Evolutionary conservation across 2,113 vertebrate species (phyloP).

Genomic region (Corythornis vintsioides): DNA sequence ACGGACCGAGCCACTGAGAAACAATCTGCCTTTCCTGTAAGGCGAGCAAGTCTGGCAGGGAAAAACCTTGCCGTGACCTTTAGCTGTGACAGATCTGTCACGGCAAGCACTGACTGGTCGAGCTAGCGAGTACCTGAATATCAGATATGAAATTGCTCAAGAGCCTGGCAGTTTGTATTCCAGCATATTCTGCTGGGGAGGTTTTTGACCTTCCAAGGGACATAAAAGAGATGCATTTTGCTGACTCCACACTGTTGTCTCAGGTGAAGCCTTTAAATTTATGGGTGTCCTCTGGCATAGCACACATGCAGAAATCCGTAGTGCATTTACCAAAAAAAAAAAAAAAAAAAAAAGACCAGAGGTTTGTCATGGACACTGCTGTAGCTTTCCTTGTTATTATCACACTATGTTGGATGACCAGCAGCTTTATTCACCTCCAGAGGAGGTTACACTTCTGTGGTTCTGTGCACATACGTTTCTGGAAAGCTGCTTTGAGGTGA

Average conservation of each 20-base stretch:
- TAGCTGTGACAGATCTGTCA: constrained; percentile 16
- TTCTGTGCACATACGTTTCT: background rate
- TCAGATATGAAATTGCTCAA: constrained; percentile 23
- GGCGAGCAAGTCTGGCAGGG: background rate
- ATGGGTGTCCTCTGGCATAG: background rate
- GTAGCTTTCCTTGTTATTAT: background rate
- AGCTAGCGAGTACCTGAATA: background rate
- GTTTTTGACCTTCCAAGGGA: constrained; percentile 27
- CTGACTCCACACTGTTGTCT: constrained; percentile 18
- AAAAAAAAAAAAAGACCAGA: background rate
- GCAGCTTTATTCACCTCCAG: background rate
- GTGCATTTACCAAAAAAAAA: background rate
- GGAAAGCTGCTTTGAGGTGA: background rate
- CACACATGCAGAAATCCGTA: background rate
- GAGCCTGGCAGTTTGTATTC: background rate
- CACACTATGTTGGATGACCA: background rate
- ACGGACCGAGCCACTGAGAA: accelerated
- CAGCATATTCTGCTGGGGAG: background rate
- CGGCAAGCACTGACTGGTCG: background rate
- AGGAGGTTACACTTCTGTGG: background rate
- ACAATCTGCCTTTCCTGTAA: background rate
- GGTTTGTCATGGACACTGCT: background rate
- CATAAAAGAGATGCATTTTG: background rate
- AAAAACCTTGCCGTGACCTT: constrained; percentile 31
- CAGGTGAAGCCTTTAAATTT: constrained; percentile 23